Percentiles rank a stretch among this genome's conserved stretches.
Evolutionary conservation across 2,113 vertebrate species (phyloP).

Genomic region (Corythoichthys haematopterus): DNA sequence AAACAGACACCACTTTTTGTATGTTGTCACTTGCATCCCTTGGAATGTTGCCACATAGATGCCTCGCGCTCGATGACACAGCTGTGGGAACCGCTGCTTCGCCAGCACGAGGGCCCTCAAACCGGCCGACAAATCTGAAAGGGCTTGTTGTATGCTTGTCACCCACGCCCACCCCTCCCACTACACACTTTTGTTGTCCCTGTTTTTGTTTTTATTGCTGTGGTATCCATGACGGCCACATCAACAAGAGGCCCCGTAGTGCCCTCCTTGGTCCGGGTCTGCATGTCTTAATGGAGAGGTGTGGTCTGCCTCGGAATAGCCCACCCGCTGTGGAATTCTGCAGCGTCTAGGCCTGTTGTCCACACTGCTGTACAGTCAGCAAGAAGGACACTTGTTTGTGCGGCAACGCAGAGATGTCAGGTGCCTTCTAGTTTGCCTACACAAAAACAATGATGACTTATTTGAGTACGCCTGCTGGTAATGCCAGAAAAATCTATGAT

Average conservation of each 20-base stretch:
- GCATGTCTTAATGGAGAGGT: conserved; percentile 37
- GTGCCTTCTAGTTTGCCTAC: background rate
- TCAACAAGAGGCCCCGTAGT: conserved; percentile 57
- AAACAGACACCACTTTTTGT: conserved; percentile 18
- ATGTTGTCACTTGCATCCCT: background rate
- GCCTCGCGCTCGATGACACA: conserved; percentile 20
- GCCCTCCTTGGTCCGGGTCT: conserved; percentile 31
- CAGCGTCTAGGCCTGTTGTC: conserved; percentile 42
- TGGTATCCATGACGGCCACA: conserved; percentile 63
- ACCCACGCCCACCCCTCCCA: background rate
- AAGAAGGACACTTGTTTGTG: conserved; percentile 29
- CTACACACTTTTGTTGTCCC: conserved; percentile 46
- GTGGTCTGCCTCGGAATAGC: conserved; percentile 52
- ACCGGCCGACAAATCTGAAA: conserved; percentile 49
- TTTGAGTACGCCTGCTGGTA: background rate
- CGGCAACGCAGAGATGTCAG: background rate
- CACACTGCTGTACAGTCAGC: conserved; percentile 28
- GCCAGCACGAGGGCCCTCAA: conserved; percentile 39
- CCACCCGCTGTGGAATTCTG: conserved; percentile 62
- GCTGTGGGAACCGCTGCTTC: conserved; percentile 62
- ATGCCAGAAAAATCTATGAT: background rate
- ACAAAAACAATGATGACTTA: background rate
- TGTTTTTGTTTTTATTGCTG: conserved; percentile 68
- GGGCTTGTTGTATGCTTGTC: conserved; percentile 57
- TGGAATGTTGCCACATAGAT: conserved; percentile 3